These are phyloP conservation scores for Caenorhabditis remanei DNA, from an alignment of 1,140 invertebrate species.

Conservation along the genomic window DNA sequence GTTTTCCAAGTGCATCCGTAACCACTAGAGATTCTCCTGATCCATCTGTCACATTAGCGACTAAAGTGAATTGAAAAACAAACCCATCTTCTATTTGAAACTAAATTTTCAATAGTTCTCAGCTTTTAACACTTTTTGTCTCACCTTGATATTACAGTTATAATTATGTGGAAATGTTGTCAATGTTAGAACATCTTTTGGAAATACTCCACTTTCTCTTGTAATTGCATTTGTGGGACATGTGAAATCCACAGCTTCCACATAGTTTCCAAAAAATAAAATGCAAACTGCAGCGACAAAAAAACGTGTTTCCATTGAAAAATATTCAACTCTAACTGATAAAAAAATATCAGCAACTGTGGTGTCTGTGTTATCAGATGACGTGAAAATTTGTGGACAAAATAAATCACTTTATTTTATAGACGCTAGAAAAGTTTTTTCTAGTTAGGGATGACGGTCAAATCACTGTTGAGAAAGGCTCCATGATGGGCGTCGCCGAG, in stretches of 20 bases:
- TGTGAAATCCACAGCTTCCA: not conserved
- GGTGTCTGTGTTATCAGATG: constrained; percentile 19
- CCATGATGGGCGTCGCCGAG: constrained; percentile 29
- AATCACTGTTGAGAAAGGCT: constrained; percentile 16
- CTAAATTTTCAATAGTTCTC: not conserved
- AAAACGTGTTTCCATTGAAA: not conserved
- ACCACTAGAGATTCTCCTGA: not conserved
- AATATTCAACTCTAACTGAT: not conserved
- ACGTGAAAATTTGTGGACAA: not conserved
- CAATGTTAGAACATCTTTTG: not conserved
- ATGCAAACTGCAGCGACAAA: not conserved
- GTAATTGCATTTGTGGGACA: not conserved
- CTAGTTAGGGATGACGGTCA: constrained; percentile 33
- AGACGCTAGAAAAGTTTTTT: not conserved
- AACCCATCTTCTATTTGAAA: constrained; percentile 28
- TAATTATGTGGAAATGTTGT: not conserved
- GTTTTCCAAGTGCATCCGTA: not conserved
- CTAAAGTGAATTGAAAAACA: not conserved
- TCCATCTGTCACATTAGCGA: not conserved
- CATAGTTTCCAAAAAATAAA: not conserved
- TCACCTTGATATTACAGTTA: constrained; percentile 2
- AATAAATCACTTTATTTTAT: constrained; percentile 15
- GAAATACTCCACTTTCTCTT: constrained; percentile 9
- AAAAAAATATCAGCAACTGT: not conserved
- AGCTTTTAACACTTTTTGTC: not conserved